Evolutionary conservation across 2,888 invertebrate species (phyloP), one percentile per base, ranked within the genome.

Genomic region (Dichetophora obliterata): DNA sequence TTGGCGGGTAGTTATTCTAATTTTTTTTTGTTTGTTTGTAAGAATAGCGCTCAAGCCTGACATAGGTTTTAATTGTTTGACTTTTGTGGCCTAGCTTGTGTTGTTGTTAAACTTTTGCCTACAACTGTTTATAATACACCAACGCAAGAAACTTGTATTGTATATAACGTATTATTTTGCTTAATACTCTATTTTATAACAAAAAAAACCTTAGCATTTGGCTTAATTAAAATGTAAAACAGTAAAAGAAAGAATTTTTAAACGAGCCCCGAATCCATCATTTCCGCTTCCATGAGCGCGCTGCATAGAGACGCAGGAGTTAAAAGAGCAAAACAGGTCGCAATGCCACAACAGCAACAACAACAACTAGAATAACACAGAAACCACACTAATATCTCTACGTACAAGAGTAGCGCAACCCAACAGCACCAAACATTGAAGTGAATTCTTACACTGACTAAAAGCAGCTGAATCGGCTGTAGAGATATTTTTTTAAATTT

Each of bases 261-360:
- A 74, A 75, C 71, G 75, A 82, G 82, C 81, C 81, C 83, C 85
- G 86, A 86, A 88, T 88, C 86, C 88, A 88, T 88, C 88, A 88
- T 88, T 88, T 88, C 87, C 88, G 88, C 88, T 88, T 88, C 86
- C 87, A 86, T 88, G 88, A 85, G 86, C 54, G 54, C 66, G 50
- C 43, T 34, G 43, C 24, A 43, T 19, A 24, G 22, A 71, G n/a
- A 59, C 37, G 24, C 59, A 57, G 22, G 22, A 37, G 24, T 59
- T 4, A 27, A 59, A 59, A 27, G 59, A 27, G 74, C 59, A 70
- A 52, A 59, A 65, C 69, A 76, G 57, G 70, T 27, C 31, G 59
- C 52, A 66, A 68, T 43, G 57, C 68, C 68, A 50, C 65, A 69
- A 52, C 22, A 37, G 52, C 50, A 65, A 52, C 24, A 66, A 66